Conservation (phyloP, 2,888 invertebrate genomes). For the Diabrotica balteata region DNA sequence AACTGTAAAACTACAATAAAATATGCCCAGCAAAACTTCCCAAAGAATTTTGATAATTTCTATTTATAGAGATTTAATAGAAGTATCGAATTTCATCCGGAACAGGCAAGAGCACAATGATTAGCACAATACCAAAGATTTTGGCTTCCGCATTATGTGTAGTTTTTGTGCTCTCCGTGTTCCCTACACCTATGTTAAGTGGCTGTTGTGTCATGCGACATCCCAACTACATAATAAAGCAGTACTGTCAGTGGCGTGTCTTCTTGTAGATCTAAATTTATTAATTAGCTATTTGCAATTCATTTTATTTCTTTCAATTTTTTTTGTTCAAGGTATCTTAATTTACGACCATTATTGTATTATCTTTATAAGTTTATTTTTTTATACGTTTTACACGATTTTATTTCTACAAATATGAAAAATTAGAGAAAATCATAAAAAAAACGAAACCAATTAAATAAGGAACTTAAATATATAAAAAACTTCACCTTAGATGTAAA, state of each 20-base stretch:
- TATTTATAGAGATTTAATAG: constrained; percentile 35
- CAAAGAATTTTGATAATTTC: constrained; percentile 22
- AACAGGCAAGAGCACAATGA: constrained; percentile 42
- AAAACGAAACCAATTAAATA: no score
- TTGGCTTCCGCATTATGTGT: constrained; percentile 51
- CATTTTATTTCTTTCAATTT: no score
- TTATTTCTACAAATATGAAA: no score
- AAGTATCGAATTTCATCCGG: constrained; percentile 50
- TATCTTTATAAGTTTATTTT: no score
- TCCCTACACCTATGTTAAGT: constrained; percentile 54
- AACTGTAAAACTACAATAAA: constrained; percentile 5
- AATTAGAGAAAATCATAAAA: no score
- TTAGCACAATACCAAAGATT: constrained; percentile 37
- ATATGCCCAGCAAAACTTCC: neutral
- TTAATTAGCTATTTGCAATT: no score
- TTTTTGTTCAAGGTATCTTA: no score
- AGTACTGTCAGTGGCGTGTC: constrained; percentile 25
- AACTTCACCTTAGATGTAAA: no score
- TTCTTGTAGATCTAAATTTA: neutral
- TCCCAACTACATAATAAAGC: constrained; percentile 21
- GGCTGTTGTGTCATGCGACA: constrained; percentile 54
- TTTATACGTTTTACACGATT: no score
- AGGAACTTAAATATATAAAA: no score
- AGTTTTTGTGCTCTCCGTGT: constrained; percentile 13
- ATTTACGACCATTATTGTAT: no score